phyloP scores from a whole-genome alignment of 1,140 invertebrate species.

The Drosophila murphyi region DNA sequence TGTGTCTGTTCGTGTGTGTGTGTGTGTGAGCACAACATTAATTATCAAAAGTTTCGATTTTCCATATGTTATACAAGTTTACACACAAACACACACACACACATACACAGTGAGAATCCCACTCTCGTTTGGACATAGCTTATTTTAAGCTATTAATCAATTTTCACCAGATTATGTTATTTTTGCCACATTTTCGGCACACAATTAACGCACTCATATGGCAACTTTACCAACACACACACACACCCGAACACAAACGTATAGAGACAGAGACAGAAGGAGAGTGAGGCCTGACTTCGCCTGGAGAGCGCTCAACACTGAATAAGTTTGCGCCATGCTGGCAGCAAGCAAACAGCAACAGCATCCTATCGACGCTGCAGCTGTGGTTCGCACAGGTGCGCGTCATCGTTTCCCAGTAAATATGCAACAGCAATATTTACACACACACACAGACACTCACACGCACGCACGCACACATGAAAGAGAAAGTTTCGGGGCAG shows the following conservation, averaged over 20 bases:
- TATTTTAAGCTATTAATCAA: slow-evolving; percentile 55
- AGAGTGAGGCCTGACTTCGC: slow-evolving; percentile 59
- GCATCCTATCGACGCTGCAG: slow-evolving; percentile 55
- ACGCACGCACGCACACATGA: slow-evolving; percentile 23
- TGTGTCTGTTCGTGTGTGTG: not conserved
- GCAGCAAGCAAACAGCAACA: slow-evolving; percentile 47
- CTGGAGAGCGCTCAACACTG: slow-evolving; percentile 63
- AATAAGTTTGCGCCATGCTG: slow-evolving; percentile 46
- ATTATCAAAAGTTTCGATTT: slow-evolving; percentile 4
- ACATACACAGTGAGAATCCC: not conserved
- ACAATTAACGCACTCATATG: slow-evolving; percentile 51
- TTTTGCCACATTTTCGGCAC: slow-evolving; percentile 13
- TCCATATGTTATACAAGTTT: slow-evolving; percentile 30
- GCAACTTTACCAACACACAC: slow-evolving; percentile 9
- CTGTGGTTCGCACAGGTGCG: slow-evolving; percentile 49
- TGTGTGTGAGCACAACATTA: slow-evolving; percentile 15
- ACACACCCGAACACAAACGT: slow-evolving; percentile 6
- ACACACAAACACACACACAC: slow-evolving; percentile 24
- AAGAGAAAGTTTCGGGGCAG: slow-evolving; percentile 54
- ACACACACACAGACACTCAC: slow-evolving; percentile 24
- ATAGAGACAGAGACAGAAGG: not conserved
- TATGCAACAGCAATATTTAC: slow-evolving; percentile 71
- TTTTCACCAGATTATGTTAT: slow-evolving; percentile 53
- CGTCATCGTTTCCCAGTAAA: slow-evolving; percentile 62
- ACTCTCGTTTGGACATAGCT: not conserved